Conservation (phyloP, 2,797 vertebrate species). For the Microctenopoma lineatum region DNA sequence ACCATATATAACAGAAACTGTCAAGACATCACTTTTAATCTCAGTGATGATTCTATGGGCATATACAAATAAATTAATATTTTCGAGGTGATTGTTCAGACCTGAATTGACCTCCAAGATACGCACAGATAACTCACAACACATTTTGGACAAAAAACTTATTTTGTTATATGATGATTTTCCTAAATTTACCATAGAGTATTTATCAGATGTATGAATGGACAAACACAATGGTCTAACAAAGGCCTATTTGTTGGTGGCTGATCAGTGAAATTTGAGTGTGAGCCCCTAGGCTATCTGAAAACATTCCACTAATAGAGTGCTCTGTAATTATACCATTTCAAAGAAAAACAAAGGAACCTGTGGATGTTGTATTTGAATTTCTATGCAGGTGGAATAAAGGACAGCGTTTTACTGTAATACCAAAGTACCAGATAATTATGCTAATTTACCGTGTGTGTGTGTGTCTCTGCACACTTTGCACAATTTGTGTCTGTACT, state of each 20-base stretch:
- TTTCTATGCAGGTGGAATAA: conserved; percentile 58
- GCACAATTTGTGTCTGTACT: conserved; percentile 38
- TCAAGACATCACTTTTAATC: not conserved
- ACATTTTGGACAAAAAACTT: not conserved
- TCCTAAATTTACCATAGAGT: conserved; percentile 21
- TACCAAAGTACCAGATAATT: conserved; percentile 51
- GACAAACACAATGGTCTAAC: conserved; percentile 63
- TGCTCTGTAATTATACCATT: conserved; percentile 72
- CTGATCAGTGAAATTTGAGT: conserved; percentile 84
- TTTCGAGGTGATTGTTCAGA: conserved; percentile 1
- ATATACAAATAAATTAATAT: conserved; percentile 6
- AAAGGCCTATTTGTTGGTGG: conserved; percentile 77
- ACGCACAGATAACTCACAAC: not conserved
- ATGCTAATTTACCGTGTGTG: conserved; percentile 45
- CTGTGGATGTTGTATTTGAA: conserved; percentile 59
- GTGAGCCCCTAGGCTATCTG: conserved; percentile 73
- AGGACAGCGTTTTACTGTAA: conserved; percentile 49
- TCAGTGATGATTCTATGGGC: not conserved
- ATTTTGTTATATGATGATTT: conserved; percentile 8
- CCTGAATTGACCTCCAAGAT: not conserved
- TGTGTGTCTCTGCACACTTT: conserved; percentile 21
- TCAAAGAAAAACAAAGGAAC: conserved; percentile 68
- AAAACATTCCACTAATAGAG: conserved; percentile 77
- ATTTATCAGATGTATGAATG: conserved; percentile 58
- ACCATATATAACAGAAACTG: not conserved